Evolutionary conservation across 2,113 vertebrate genomes (phyloP).

Genomic region (Rhabdomys dilectus): DNA sequence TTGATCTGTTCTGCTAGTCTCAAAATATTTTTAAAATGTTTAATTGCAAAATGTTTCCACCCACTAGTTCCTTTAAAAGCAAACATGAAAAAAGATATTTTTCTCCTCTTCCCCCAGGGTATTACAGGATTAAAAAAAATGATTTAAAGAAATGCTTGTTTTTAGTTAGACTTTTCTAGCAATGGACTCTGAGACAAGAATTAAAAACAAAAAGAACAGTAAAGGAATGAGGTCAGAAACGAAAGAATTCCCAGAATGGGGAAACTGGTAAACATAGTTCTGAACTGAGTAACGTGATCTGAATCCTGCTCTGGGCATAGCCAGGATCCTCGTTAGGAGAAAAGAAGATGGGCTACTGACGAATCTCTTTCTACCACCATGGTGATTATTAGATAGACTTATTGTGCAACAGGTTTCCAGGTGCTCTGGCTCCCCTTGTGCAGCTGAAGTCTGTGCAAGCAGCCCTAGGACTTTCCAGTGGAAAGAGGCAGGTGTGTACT

Average conservation of each 20-base stretch:
- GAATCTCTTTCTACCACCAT: background rate
- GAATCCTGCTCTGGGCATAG: background rate
- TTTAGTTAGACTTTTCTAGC: conserved; percentile 22
- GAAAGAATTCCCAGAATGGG: background rate
- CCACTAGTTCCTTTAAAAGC: conserved; percentile 18
- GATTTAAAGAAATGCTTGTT: conserved; percentile 54
- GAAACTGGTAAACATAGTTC: background rate
- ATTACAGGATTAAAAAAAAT: background rate
- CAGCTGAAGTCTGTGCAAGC: background rate
- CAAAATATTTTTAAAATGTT: conserved; percentile 45
- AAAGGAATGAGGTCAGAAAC: conserved; percentile 7
- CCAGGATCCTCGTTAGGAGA: background rate
- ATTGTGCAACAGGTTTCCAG: background rate
- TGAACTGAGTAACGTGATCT: background rate
- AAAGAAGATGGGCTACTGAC: background rate
- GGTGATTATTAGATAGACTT: background rate
- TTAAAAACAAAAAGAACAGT: background rate
- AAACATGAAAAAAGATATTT: background rate
- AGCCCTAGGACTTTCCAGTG: background rate
- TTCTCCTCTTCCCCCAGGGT: background rate
- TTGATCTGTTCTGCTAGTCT: conserved; percentile 5
- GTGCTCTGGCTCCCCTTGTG: background rate
- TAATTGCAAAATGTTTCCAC: conserved; percentile 45
- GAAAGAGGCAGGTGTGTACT: background rate
- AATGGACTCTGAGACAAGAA: conserved; percentile 19